Evolutionary conservation across 1,140 invertebrate genomes (phyloP).

Genomic region (Chironomus tepperi): DNA sequence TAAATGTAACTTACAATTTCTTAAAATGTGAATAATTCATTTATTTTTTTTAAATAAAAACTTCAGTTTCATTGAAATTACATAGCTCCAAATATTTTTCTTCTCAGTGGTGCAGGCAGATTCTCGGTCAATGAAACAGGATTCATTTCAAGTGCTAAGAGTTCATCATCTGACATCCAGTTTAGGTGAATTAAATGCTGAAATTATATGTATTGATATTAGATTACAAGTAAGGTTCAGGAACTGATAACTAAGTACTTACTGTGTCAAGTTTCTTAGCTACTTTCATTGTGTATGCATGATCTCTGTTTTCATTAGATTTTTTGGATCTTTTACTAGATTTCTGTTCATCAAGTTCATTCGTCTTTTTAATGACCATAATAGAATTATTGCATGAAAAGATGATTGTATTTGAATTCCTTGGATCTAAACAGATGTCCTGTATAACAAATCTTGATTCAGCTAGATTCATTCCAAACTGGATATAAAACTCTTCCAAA

Average conservation of each 20-base stretch:
- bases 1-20: too few species aligned
- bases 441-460: slow-evolving; percentile 37
- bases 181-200: slow-evolving; percentile 56
- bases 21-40: neutral
- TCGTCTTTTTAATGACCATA: slow-evolving; percentile 44
- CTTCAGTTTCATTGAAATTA: slow-evolving; percentile 29
- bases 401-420: slow-evolving; percentile 50
- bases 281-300: slow-evolving; percentile 25
- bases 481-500: slow-evolving; percentile 44
- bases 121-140: slow-evolving; percentile 49
- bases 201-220: slow-evolving; percentile 33
- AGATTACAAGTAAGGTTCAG: neutral
- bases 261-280: slow-evolving; percentile 22
- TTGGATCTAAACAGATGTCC: slow-evolving; percentile 49
- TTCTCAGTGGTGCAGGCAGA: slow-evolving; percentile 50
- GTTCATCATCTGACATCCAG: slow-evolving; percentile 48
- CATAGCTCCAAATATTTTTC: slow-evolving; percentile 50
- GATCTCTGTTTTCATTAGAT: slow-evolving; percentile 24
- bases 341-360: slow-evolving; percentile 25
- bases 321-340: neutral
- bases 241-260: neutral
- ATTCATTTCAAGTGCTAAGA: slow-evolving; percentile 59
- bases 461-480: slow-evolving; percentile 32
- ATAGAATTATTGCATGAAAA: slow-evolving; percentile 53
- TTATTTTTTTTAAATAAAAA: slow-evolving; percentile 15